These are phyloP conservation scores for Ornithoptera priamus DNA, from an alignment of 2,888 invertebrate genomes.

Conservation along the genomic window DNA sequence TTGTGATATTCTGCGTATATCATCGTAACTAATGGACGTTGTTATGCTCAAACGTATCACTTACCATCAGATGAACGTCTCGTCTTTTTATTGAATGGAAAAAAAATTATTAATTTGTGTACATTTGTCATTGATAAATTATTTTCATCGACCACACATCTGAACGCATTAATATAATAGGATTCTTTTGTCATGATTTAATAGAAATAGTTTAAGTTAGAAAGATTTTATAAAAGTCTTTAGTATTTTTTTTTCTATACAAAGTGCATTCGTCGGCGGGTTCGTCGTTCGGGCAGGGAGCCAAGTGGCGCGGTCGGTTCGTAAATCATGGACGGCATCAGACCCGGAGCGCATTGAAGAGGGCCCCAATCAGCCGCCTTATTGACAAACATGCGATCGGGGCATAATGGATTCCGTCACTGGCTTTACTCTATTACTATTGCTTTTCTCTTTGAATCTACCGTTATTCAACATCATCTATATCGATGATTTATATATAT, in stretches of 20 bases:
- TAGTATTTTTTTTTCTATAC: slow-evolving; percentile 58
- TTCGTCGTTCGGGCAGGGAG: slow-evolving; percentile 66
- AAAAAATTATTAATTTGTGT: no score
- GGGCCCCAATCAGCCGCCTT: slow-evolving; percentile 69
- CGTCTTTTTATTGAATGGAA: no score
- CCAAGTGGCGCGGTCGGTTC: slow-evolving; percentile 65
- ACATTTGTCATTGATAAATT: no score
- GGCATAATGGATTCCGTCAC: slow-evolving; percentile 66
- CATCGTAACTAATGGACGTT: no score
- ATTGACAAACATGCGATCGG: slow-evolving; percentile 75
- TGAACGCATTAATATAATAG: no score
- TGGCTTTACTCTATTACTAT: slow-evolving; percentile 46
- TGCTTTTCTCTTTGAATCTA: slow-evolving; percentile 47
- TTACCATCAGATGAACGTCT: no score
- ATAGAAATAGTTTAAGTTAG: no score
- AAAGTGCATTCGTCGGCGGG: slow-evolving; percentile 57
- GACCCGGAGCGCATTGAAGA: slow-evolving; percentile 61
- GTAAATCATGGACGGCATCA: slow-evolving; percentile 61
- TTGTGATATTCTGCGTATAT: no score
- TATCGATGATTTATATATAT: background rate
- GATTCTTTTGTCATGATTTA: no score
- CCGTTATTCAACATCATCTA: slow-evolving; percentile 33
- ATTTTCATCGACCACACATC: no score
- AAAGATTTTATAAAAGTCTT: slow-evolving; percentile 32
- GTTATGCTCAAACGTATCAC: no score